phyloP scores from a whole-genome alignment of 2,113 vertebrate species.

The Centrocercus urophasianus region DNA sequence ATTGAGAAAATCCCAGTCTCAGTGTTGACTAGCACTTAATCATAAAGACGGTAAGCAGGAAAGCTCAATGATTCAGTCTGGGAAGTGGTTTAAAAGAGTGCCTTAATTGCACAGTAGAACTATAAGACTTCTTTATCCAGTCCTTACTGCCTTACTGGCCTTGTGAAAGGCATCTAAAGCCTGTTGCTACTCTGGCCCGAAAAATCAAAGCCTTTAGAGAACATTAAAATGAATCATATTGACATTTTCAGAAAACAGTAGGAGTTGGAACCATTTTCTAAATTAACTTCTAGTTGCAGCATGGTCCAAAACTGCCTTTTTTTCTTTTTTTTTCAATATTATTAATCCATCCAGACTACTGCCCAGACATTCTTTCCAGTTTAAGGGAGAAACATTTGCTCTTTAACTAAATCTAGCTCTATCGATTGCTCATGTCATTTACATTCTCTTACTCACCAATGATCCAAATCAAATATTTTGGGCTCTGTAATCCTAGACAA shows the following conservation, averaged over 20 bases:
- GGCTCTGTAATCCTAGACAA: background rate
- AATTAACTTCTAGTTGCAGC: background rate
- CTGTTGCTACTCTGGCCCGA: background rate
- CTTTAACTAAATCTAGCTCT: background rate
- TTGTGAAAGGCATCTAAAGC: background rate
- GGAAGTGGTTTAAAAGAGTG: background rate
- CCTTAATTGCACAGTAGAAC: background rate
- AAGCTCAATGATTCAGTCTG: slow-evolving; percentile 19
- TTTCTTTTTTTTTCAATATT: background rate
- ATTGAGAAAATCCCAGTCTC: slow-evolving; percentile 6
- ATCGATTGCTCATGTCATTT: background rate
- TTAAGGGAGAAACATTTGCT: background rate
- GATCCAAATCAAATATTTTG: background rate
- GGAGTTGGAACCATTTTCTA: background rate
- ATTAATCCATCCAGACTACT: background rate
- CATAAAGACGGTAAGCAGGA: background rate
- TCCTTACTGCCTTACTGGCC: background rate
- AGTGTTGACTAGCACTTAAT: slow-evolving; percentile 2
- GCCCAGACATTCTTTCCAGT: background rate
- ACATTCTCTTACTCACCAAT: background rate
- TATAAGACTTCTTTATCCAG: background rate
- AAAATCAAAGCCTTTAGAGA: slow-evolving; percentile 23
- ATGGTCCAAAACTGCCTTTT: background rate
- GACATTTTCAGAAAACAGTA: slow-evolving; percentile 15
- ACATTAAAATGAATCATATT: slow-evolving; percentile 8